Percentiles rank a stretch among this genome's conserved stretches.
phyloP scores from a whole-genome alignment of 2,797 vertebrate genomes.

The Zenarchopterus dispar region DNA sequence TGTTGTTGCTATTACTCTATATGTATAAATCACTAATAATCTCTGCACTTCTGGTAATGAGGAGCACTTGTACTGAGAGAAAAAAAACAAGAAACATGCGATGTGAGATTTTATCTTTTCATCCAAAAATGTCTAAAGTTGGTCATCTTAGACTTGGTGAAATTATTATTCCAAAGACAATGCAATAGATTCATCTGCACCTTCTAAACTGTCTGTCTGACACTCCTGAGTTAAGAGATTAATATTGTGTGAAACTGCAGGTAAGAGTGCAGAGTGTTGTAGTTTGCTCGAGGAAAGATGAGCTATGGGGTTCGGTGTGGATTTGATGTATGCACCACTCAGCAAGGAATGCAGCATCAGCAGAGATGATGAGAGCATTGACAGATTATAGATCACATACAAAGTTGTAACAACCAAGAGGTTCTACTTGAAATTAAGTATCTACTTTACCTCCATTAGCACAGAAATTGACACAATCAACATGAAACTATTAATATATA shows the following conservation, averaged over 20 bases:
- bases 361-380: conserved; percentile 77
- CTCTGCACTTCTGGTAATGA: conserved; percentile 57
- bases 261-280: conserved; percentile 63
- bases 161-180: neutral
- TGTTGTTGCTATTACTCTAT: conserved; percentile 71
- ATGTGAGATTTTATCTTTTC: conserved; percentile 40
- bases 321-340: conserved; percentile 75
- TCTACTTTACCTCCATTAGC: conserved; percentile 38
- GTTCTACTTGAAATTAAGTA: conserved; percentile 65
- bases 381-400: conserved; percentile 69
- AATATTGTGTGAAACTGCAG: conserved; percentile 61
- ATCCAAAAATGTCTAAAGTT: conserved; percentile 35
- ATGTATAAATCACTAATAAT: conserved; percentile 76
- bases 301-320: conserved; percentile 69
- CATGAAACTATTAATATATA: conserved; percentile 1
- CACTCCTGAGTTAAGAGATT: conserved; percentile 50
- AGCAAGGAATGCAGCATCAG: conserved; percentile 70
- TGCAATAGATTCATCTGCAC: conserved; percentile 58
- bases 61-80: conserved; percentile 18
- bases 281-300: conserved; percentile 70
- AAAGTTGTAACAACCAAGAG: conserved; percentile 44
- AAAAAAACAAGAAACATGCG: conserved; percentile 2
- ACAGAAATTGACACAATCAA: conserved; percentile 20
- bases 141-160: neutral
- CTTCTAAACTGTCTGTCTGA: conserved; percentile 46